Base-by-base conservation (phyloP, 2,113 vertebrate genomes). In the Scomber japonicus region DNA sequence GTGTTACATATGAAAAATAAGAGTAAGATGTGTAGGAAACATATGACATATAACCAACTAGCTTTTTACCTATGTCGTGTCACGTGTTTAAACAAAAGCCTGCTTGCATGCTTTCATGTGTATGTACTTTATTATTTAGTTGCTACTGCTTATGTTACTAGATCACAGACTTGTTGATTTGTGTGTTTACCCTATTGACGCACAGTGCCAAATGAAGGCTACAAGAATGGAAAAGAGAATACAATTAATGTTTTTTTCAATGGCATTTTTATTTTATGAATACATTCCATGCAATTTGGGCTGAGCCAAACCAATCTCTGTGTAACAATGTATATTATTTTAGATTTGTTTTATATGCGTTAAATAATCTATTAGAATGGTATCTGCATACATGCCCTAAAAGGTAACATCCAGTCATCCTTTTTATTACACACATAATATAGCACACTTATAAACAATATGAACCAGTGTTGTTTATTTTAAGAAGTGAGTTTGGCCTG, bases 151-250 rank as follows among this genome's bases (percentile, higher is more conserved):
- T 88, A 49, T 69, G 60, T 75, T 56, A 27, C 5, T 88, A 82
- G 81, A 85, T 87, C 80, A 86, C 57, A 66, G 40, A 50, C 61
- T 60, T 61, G 11, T 73, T 85, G 74, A 83, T 93, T 88, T 79
- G 24, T 89, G 80, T 71, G 77, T 90, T 84, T 83, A 87, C 76
- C 69, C 62, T 75, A 79, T 89, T 82, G 72, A 89, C 53, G 68
- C 78, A 79, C 77, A 64, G 88, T 94, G 92, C 91, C 92, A 93
- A 92, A 92, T 49, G 21, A 84, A 85, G 90, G 84, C 82, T 7
- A 16, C 31, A 71, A 84, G 55, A 78, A 66, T 79, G 74, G 73
- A 86, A 77, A 16, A 27, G 24, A 53, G 53, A 14, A 82, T 11
- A 67, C 17, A 30, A 45, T 71, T 75, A 65, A 17, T 51, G 50